These are phyloP conservation scores for Psilopsiagon aurifrons DNA, from an alignment of 2,113 vertebrate genomes.

Conservation along the genomic window DNA sequence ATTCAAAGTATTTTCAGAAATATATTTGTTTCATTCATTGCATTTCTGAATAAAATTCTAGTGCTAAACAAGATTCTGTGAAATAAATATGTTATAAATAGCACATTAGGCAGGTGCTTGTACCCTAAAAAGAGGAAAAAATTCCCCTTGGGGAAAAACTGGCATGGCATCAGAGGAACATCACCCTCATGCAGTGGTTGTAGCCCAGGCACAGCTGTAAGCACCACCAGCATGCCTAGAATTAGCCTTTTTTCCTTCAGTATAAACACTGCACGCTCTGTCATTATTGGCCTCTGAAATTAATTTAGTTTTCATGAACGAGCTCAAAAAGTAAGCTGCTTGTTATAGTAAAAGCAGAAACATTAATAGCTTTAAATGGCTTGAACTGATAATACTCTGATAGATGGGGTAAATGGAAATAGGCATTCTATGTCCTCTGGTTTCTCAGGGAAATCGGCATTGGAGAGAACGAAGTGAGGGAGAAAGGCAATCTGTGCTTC, in stretches of 20 bases:
- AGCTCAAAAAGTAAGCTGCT: background rate
- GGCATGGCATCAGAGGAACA: background rate
- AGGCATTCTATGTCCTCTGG: background rate
- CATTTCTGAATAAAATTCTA: background rate
- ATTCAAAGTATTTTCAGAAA: background rate
- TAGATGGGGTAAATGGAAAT: background rate
- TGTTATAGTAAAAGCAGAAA: slow-evolving; percentile 13
- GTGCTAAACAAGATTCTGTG: background rate
- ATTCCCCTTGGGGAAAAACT: background rate
- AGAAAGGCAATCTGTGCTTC: background rate
- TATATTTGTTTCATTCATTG: background rate
- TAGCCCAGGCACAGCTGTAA: background rate
- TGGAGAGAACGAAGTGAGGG: background rate
- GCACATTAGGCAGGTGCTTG: background rate
- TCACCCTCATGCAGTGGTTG: background rate
- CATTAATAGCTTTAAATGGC: slow-evolving; percentile 2
- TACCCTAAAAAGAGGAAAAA: background rate
- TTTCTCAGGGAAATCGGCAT: background rate
- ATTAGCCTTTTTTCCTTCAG: background rate
- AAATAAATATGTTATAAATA: background rate
- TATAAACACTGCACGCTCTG: background rate
- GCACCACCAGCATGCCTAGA: background rate
- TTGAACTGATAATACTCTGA: background rate
- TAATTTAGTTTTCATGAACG: background rate
- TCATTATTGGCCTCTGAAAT: slow-evolving; percentile 19